Base-by-base conservation (phyloP, 2,797 vertebrate genomes). In the Bradypus variegatus region DNA sequence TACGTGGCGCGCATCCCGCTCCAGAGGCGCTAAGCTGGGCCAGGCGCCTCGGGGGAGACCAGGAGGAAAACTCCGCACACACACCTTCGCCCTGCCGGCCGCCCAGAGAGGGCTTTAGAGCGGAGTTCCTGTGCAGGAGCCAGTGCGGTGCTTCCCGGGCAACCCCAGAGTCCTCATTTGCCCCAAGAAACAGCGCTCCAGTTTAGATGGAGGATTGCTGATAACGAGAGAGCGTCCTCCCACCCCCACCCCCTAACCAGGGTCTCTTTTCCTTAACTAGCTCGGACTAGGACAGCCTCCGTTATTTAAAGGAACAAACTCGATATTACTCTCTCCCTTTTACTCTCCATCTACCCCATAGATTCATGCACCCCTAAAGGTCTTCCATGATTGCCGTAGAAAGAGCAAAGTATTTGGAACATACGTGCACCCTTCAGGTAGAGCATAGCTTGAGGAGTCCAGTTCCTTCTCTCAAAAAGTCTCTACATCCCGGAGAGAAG, bases 341-440 rank as follows among this genome's bases (percentile, higher is more conserved):
- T 27, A 25, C 31, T 8, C 55, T 48, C 50, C 31, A 4, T 18
- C 27, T 11, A 2, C 9, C 36, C 33, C 69, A 12, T 3, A 62
- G 48, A 55, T 53, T 62, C 88, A 9, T 25, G 60, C 45, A 15
- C 3, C 86, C 45, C 12, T 1, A 5, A 60, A 16, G 45, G 14
- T 36, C 41, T 50, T 70, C 45, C 64, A 8, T 67, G 19, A 45
- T 6, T 18, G 8, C 5, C 0, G 45, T 7, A 13, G 27, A 55
- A 13, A 78, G 23, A 83, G 45, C 31, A 58, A 92, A 83, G 83
- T n/a, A 4, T 15, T 41, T 2, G 1, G 64, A 73, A 99, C 99
- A 93, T 98, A 99, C 99, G 99, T 94, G 99, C 98, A n/a, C 99
- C 99, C 97, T 99, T 99, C 45, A 99, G 97, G 94, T 99, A 99